Evolutionary conservation across 2,113 vertebrate species (phyloP).

Genomic region (Silurus asotus): DNA sequence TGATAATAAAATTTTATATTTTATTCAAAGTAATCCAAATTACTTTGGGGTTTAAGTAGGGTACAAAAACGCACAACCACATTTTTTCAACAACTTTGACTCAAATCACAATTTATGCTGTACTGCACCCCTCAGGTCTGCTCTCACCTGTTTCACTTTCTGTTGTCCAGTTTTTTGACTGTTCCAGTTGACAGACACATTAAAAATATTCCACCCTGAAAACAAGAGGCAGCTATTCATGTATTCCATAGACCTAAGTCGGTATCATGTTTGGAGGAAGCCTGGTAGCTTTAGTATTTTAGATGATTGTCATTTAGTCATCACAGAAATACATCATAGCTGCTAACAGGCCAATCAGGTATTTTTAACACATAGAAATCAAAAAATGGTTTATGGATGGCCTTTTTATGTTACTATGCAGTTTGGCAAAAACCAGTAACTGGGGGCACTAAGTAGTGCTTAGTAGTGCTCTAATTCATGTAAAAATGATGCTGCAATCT

Average conservation of each 20-base stretch:
- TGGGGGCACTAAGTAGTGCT: background rate
- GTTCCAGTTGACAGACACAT: conserved; percentile 72
- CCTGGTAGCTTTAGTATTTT: background rate
- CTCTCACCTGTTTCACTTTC: conserved; percentile 65
- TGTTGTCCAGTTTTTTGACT: conserved; percentile 29
- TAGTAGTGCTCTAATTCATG: background rate
- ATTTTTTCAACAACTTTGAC: background rate
- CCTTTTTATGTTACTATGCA: background rate
- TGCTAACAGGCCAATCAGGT: background rate
- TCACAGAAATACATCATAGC: background rate
- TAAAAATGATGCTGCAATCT: background rate
- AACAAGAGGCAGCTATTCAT: conserved; percentile 16
- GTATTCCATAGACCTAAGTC: background rate
- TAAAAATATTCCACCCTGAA: conserved; percentile 76
- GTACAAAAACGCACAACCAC: background rate
- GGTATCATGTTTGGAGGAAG: background rate
- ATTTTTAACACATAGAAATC: background rate
- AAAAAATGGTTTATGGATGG: background rate
- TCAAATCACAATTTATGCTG: background rate
- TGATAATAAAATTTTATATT: background rate
- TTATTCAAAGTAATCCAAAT: conserved; percentile 2
- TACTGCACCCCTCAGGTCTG: background rate
- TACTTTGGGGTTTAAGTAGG: background rate
- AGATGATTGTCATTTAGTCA: background rate
- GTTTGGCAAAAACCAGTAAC: background rate